Evolutionary conservation across 1,140 invertebrate species (phyloP).

Genomic region (Formica exsecta): DNA sequence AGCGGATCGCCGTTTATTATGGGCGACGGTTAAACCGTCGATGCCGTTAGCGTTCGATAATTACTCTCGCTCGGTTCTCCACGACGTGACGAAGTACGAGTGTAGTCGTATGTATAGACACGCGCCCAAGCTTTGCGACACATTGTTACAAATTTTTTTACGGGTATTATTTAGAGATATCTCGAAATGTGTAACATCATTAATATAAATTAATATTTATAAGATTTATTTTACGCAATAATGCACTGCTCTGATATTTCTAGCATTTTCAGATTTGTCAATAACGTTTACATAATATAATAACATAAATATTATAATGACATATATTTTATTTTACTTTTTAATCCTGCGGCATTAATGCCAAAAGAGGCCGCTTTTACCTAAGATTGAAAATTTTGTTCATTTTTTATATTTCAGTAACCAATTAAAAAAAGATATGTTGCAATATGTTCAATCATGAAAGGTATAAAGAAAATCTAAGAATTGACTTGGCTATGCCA

Average conservation of each 20-base stretch:
- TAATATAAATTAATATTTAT: not conserved
- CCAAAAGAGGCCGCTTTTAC: too few species aligned
- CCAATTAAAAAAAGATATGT: too few species aligned
- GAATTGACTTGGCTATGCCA: too few species aligned
- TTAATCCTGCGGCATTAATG: too few species aligned
- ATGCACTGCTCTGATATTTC: not conserved
- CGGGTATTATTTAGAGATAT: not conserved
- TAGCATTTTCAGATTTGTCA: not conserved
- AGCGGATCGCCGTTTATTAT: slow-evolving; percentile 61
- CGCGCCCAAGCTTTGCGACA: not conserved
- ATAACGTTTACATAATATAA: too few species aligned
- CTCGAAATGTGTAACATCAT: not conserved
- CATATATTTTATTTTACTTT: too few species aligned
- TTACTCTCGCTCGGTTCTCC: slow-evolving; percentile 45
- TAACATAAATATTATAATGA: too few species aligned
- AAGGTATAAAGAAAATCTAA: too few species aligned
- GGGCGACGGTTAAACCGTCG: slow-evolving; percentile 56
- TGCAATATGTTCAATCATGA: too few species aligned
- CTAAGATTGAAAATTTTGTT: too few species aligned
- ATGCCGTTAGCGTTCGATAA: slow-evolving; percentile 59
- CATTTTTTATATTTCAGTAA: too few species aligned
- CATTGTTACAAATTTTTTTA: not conserved
- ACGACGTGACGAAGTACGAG: slow-evolving; percentile 19
- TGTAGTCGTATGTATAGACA: not conserved
- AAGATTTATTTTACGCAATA: not conserved